These are phyloP conservation scores for Vombatus ursinus DNA, from an alignment of 2,113 vertebrate species.

Conservation along the genomic window DNA sequence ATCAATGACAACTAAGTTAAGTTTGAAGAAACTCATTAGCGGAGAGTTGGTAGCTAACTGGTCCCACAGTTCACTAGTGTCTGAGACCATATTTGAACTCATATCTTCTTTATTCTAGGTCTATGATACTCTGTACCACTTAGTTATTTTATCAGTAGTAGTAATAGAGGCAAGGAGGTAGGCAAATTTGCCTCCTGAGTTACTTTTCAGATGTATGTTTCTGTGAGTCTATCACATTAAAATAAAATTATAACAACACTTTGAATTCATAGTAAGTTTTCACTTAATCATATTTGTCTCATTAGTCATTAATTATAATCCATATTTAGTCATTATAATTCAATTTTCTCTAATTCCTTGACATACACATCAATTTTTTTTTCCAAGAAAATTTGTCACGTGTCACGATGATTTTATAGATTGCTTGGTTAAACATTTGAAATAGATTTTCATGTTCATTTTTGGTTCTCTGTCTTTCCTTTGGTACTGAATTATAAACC, in stretches of 20 bases:
- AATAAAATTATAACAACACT: neutral
- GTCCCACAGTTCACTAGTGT: neutral
- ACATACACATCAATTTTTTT: neutral
- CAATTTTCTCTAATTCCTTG: neutral
- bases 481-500: slow-evolving; percentile 3
- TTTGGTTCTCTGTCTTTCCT: neutral
- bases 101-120: neutral
- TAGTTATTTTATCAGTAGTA: neutral
- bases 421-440: slow-evolving; percentile 31
- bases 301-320: neutral
- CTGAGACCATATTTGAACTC: neutral
- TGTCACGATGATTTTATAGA: neutral
- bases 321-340: neutral
- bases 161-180: neutral
- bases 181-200: neutral
- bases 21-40: neutral
- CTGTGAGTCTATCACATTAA: neutral
- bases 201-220: neutral
- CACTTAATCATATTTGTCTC: neutral
- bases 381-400: neutral
- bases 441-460: neutral
- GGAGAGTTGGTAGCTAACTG: neutral
- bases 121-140: neutral
- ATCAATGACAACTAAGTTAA: neutral
- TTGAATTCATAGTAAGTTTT: neutral